Evolutionary conservation across 2,888 invertebrate genomes (phyloP).

Genomic region (Campoplex capitator): DNA sequence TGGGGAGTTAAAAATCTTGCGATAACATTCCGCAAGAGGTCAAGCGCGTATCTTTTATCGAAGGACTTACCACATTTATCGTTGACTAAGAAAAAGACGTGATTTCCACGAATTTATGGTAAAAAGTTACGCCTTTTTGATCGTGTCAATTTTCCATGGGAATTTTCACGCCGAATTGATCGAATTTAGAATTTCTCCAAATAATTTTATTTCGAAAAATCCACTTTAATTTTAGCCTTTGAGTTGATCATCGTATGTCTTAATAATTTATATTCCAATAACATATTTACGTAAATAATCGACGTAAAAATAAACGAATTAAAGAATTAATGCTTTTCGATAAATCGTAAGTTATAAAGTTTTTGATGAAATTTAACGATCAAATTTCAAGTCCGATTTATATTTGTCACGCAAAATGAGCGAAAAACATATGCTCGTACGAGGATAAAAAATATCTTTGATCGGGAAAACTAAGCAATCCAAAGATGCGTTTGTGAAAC

Average conservation of each 20-base stretch:
- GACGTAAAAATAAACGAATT: background rate
- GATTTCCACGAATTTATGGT: background rate
- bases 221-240: too few relatives aligned
- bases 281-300: background rate
- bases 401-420: background rate
- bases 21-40: constrained; percentile 38
- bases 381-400: background rate
- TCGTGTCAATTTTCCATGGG: background rate
- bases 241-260: too few relatives aligned
- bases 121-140: background rate
- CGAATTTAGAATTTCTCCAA: background rate
- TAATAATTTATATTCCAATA: too few relatives aligned
- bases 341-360: background rate
- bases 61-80: constrained; percentile 21
- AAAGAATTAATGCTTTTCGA: background rate
- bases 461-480: background rate
- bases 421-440: background rate
- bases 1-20: constrained; percentile 8
- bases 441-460: background rate
- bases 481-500: background rate
- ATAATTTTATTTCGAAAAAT: background rate
- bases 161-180: background rate
- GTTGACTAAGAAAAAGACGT: background rate
- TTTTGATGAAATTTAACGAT: background rate
- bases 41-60: constrained; percentile 24